Conservation (phyloP, 2,797 vertebrate species). For the Calcarius lapponicus region DNA sequence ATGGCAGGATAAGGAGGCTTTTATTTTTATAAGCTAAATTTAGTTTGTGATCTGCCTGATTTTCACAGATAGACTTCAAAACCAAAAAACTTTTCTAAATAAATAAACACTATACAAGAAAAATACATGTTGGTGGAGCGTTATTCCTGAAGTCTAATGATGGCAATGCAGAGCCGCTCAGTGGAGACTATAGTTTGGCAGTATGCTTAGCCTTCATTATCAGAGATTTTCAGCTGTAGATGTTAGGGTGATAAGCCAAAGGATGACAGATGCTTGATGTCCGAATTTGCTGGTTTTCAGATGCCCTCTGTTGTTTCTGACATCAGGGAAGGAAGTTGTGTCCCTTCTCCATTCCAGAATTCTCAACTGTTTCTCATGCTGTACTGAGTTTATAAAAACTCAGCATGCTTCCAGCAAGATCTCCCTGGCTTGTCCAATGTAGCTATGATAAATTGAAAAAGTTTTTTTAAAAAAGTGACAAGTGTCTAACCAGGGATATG, state of each 20-base stretch:
- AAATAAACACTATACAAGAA: background rate
- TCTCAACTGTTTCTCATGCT: background rate
- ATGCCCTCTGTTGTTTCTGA: background rate
- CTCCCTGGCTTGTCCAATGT: background rate
- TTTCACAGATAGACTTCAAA: background rate
- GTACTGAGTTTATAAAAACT: background rate
- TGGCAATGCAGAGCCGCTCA: background rate
- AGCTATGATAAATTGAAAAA: background rate
- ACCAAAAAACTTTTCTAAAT: background rate
- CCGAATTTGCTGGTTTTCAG: background rate
- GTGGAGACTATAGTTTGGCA: background rate
- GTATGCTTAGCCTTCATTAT: background rate
- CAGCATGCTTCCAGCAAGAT: background rate
- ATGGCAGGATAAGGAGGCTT: background rate
- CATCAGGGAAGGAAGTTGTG: background rate
- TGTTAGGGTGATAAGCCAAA: background rate
- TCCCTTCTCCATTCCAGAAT: background rate
- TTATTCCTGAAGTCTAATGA: slow-evolving; percentile 17
- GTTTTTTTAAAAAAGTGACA: background rate
- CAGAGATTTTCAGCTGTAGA: slow-evolving; percentile 14
- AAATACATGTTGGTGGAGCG: background rate
- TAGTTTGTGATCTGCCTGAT: background rate
- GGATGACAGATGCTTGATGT: background rate
- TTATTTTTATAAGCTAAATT: slow-evolving; percentile 1
- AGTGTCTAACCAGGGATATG: background rate